Base-by-base conservation (phyloP, 2,888 invertebrate genomes). In the Carcina quercana region DNA sequence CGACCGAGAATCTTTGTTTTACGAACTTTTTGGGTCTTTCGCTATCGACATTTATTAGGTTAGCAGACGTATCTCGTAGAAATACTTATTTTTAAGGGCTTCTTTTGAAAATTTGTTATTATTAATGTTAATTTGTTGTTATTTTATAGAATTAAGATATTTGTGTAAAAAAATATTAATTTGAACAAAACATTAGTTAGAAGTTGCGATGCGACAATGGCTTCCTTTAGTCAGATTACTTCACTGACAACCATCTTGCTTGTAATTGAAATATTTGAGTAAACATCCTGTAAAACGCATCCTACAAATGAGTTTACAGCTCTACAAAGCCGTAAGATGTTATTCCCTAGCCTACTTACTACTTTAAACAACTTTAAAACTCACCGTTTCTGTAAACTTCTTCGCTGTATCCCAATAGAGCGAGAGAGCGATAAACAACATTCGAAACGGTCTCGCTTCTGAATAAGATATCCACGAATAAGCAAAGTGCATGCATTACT, bases 401-500 rank as follows among this genome's bases (percentile, higher is more conserved):
- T 30, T 26, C 13, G 25, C 10, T 32, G 13, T 10, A 15, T 20
- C 30, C 32, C 36, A 25, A 25, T 26, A 28, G 28, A 14, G 25
- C 1, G 13, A 14, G 32, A 26, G 24, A 5, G 2, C 25, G 8
- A 40, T 38, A 35, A 38, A 45, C 38, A 26, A 34, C 25, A 15
- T 37, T 37, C 37, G 38, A 29, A 33, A n/a, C 8, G 28, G 30
- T 10, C 30, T 35, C 19, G 25, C 17, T 13, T 30, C 45, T 57
- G 54, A 51, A 57, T 57, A 53, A 52, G 37, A 50, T 42, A 56
- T 47, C 32, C 34, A 19, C 29, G n/a, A 45, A 31, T 42, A 41
- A 52, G 43, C 41, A 40, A 53, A 61, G 61, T 61, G 62, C 59
- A 64, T 48, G 37, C 50, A 51, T 55, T 56, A 47, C 50, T 53